phyloP scores from a whole-genome alignment of 2,797 vertebrate species.

The Leptatherina wallacei region DNA sequence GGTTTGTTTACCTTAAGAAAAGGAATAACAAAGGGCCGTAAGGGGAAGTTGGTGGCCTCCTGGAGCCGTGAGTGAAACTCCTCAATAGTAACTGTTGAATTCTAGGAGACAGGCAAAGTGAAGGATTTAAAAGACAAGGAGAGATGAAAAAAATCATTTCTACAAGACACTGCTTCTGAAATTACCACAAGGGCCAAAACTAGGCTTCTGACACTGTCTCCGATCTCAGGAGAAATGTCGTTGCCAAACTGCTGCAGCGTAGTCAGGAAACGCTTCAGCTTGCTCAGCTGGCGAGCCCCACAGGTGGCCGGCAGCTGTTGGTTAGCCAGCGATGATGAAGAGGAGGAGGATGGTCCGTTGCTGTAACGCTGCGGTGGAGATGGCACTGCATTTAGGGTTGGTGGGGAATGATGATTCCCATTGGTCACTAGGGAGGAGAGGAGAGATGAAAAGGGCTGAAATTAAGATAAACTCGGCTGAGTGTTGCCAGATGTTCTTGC shows the following conservation, averaged over 20 bases:
- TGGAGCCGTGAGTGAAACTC: constrained; percentile 98
- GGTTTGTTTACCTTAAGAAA: constrained; percentile 91
- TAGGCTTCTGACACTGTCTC: constrained; percentile 95
- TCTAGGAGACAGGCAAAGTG: constrained; percentile 79
- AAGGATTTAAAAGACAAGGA: background rate
- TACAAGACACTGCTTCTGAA: constrained; percentile 3
- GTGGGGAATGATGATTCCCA: constrained; percentile 96
- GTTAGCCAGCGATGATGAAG: constrained; percentile 96
- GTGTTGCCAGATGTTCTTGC: constrained; percentile 1
- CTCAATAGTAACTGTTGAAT: constrained; percentile 97
- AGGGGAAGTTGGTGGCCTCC: constrained; percentile 97
- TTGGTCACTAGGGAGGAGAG: constrained; percentile 88
- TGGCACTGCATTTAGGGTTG: constrained; percentile 93
- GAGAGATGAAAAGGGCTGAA: background rate
- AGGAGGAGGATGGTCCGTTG: constrained; percentile 96
- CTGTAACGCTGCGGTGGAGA: constrained; percentile 97
- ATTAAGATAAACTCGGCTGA: background rate
- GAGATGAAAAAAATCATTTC: background rate
- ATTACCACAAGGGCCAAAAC: constrained; percentile 96
- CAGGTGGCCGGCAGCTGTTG: constrained; percentile 98
- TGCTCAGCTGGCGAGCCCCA: constrained; percentile 97
- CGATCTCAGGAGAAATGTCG: constrained; percentile 98
- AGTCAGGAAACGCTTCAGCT: constrained; percentile 98
- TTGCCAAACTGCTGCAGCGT: constrained; percentile 99
- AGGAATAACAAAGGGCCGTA: constrained; percentile 96